Evolutionary conservation across 2,113 vertebrate genomes (phyloP).

Genomic region (Psilopsiagon aurifrons): DNA sequence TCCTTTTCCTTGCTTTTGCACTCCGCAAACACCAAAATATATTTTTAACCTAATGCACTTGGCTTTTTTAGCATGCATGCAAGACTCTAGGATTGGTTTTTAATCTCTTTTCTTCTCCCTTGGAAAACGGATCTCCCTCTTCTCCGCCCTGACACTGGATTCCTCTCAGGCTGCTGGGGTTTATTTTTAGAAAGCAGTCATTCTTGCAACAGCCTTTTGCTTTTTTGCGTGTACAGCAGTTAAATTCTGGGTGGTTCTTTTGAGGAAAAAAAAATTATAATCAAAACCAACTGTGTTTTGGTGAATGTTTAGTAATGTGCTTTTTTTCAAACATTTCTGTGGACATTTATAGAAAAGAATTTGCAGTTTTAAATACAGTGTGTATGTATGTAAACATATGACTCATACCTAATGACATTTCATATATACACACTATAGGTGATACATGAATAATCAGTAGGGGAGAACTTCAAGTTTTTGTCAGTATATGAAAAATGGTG

Average conservation of each 20-base stretch:
- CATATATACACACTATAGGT: slow-evolving; percentile 10
- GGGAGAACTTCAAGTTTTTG: slow-evolving; percentile 62
- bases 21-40: slow-evolving; percentile 1
- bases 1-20: slow-evolving; percentile 14
- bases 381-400: slow-evolving; percentile 9
- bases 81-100: neutral
- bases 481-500: slow-evolving; percentile 9
- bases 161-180: slow-evolving; percentile 67
- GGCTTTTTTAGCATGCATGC: slow-evolving; percentile 50
- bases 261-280: neutral
- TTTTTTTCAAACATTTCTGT: neutral
- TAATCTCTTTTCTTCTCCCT: slow-evolving; percentile 32
- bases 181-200: slow-evolving; percentile 74
- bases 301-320: neutral
- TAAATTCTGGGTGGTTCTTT: slow-evolving; percentile 64
- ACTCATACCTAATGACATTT: slow-evolving; percentile 19
- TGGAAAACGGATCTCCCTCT: slow-evolving; percentile 63
- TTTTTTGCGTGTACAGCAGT: slow-evolving; percentile 73
- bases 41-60: slow-evolving; percentile 62
- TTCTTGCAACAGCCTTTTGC: slow-evolving; percentile 72
- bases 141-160: slow-evolving; percentile 56
- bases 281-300: neutral
- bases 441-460: slow-evolving; percentile 24
- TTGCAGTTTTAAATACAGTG: neutral
- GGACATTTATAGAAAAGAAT: neutral